Conservation (phyloP, 2,888 invertebrate genomes). For the Alsophila aescularia region DNA sequence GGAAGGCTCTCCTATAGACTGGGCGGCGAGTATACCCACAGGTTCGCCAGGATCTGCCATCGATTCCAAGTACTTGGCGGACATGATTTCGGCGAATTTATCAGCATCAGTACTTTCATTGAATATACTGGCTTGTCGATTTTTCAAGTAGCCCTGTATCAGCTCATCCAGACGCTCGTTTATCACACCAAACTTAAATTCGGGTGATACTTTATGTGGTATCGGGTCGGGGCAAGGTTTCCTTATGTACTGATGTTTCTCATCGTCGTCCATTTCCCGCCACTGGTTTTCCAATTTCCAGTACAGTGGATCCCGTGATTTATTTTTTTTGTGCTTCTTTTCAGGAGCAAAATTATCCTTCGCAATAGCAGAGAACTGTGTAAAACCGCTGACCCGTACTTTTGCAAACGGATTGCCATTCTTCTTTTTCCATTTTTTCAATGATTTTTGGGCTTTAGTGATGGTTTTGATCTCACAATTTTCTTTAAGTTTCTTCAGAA, state of each 20-base stretch:
- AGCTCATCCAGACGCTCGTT: slow-evolving; percentile 91
- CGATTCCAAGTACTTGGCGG: slow-evolving; percentile 90
- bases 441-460: slow-evolving; percentile 82
- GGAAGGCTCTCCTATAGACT: slow-evolving; percentile 99
- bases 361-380: slow-evolving; percentile 83
- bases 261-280: slow-evolving; percentile 85
- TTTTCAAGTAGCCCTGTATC: slow-evolving; percentile 85
- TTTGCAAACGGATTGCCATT: slow-evolving; percentile 74
- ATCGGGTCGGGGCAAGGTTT: slow-evolving; percentile 91
- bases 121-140: slow-evolving; percentile 61
- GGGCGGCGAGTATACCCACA: slow-evolving; percentile 97
- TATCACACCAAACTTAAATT: slow-evolving; percentile 91
- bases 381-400: slow-evolving; percentile 82
- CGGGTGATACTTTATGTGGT: slow-evolving; percentile 87
- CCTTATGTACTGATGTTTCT: slow-evolving; percentile 80
- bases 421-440: slow-evolving; percentile 86
- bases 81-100: slow-evolving; percentile 88
- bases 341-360: slow-evolving; percentile 75
- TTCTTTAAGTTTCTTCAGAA: slow-evolving; percentile 85
- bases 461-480: slow-evolving; percentile 79
- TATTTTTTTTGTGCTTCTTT: slow-evolving; percentile 55
- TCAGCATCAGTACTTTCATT: slow-evolving; percentile 66
- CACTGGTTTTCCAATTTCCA: slow-evolving; percentile 87
- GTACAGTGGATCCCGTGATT: slow-evolving; percentile 81
- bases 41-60: slow-evolving; percentile 96